Conservation (phyloP, 2,888 invertebrate species). For the Drosophila emarginata region DNA sequence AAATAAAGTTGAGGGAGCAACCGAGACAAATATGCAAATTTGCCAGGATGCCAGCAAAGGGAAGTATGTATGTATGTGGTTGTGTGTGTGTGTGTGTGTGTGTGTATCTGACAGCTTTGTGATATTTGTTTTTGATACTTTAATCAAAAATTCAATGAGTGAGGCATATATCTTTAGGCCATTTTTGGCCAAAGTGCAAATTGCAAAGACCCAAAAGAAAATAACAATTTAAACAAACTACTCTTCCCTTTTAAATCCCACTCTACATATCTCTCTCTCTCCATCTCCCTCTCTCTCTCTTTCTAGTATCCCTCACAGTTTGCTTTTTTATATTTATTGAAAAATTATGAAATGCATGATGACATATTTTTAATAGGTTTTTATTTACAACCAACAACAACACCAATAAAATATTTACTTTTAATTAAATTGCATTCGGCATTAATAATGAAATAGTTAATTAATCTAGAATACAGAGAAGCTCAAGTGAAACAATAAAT, state of each 20-base stretch:
- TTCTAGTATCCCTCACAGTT: constrained; percentile 7
- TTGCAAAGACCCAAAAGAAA: constrained; percentile 37
- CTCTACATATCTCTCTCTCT: neutral
- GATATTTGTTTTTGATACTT: constrained; percentile 49
- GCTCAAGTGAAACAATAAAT: no score
- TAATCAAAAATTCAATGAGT: constrained; percentile 46
- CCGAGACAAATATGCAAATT: constrained; percentile 57
- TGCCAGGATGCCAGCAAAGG: constrained; percentile 3
- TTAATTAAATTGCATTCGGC: constrained; percentile 51
- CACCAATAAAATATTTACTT: constrained; percentile 41
- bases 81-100: constrained; percentile 11
- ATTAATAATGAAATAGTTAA: constrained; percentile 50
- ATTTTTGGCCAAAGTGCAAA: constrained; percentile 36
- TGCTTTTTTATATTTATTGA: constrained; percentile 41
- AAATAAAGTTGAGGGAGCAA: constrained; percentile 21
- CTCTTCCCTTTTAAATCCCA: neutral
- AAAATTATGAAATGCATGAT: constrained; percentile 42
- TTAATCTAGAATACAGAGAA: constrained; percentile 28
- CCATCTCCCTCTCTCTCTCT: neutral
- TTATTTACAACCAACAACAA: constrained; percentile 22
- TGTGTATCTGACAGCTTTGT: constrained; percentile 27
- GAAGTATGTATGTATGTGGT: constrained; percentile 8
- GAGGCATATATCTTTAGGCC: constrained; percentile 26
- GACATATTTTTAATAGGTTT: constrained; percentile 53
- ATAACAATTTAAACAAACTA: neutral